Conservation (phyloP, 2,888 invertebrate species). For the Leptopilina drosophilae region DNA sequence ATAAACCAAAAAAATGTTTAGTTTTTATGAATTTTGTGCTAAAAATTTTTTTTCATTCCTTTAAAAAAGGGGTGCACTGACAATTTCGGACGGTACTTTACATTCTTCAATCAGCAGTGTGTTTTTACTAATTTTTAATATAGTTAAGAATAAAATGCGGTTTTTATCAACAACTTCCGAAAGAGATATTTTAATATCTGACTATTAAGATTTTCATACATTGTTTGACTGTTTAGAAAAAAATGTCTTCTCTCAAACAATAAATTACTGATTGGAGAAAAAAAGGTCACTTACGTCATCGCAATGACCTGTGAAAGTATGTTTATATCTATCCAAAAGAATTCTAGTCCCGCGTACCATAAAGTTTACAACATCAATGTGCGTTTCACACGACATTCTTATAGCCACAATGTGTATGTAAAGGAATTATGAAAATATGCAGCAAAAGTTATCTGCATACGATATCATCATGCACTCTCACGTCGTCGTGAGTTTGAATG, state of each 20-base stretch:
- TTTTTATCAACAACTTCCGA: background rate
- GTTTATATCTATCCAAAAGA: background rate
- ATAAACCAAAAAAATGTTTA: no score
- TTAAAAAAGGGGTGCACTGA: no score
- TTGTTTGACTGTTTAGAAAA: background rate
- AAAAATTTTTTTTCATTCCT: no score
- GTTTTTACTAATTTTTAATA: no score
- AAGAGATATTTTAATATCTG: background rate
- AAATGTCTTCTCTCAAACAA: slow-evolving; percentile 12
- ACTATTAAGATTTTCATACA: background rate
- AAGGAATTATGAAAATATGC: slow-evolving; percentile 36
- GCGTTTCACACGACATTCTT: slow-evolving; percentile 36
- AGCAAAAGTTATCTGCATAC: slow-evolving; percentile 35
- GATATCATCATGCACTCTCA: slow-evolving; percentile 12
- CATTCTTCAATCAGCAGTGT: no score
- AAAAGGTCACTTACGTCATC: slow-evolving; percentile 17
- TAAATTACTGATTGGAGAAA: slow-evolving; percentile 25
- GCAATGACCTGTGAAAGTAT: slow-evolving; percentile 39
- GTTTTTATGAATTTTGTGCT: no score
- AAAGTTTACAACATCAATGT: slow-evolving; percentile 12
- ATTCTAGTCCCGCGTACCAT: background rate
- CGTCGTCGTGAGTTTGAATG: slow-evolving; percentile 45
- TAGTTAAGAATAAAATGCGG: no score
- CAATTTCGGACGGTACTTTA: no score
- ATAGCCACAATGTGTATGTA: background rate